A percentile compares a stretch with the other conserved stretches of the same genome.
Conservation (phyloP, 2,888 invertebrate species). For the Fissipunctia ypsillon region DNA sequence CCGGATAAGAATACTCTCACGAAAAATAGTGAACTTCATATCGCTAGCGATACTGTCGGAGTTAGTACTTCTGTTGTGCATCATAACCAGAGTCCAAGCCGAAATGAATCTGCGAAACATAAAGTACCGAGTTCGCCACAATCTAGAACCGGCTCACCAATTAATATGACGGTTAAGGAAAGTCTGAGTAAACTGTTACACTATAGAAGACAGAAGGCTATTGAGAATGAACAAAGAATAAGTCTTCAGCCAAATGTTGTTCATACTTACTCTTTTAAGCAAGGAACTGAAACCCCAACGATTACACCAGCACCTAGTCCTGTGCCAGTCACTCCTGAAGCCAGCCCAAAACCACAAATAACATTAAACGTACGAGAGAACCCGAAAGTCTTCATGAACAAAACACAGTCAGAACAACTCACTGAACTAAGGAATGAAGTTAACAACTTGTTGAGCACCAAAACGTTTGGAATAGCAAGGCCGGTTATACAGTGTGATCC, state of each 20-base stretch:
- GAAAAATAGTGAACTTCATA: conserved; percentile 43
- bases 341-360: conserved; percentile 63
- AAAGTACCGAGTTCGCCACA: conserved; percentile 1
- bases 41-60: conserved; percentile 23
- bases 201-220: conserved; percentile 74
- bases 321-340: conserved; percentile 50
- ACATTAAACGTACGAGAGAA: conserved; percentile 65
- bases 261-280: conserved; percentile 38
- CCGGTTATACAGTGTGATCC: conserved; percentile 65
- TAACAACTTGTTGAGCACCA: conserved; percentile 58
- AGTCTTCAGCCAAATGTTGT: conserved; percentile 46
- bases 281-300: conserved; percentile 20
- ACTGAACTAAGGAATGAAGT: conserved; percentile 67
- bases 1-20: conserved; percentile 35
- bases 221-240: conserved; percentile 47
- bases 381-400: conserved; percentile 75
- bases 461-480: conserved; percentile 49
- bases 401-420: conserved; percentile 71
- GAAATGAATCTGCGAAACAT: conserved; percentile 1
- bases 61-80: conserved; percentile 9
- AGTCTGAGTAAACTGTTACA: conserved; percentile 79
- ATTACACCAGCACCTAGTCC: conserved; percentile 43
- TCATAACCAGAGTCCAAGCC: conserved; percentile 5
- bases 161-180: conserved; percentile 69
- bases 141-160: conserved; percentile 22